A percentile compares a stretch with the other conserved stretches of the same genome.
Evolutionary conservation across 2,888 invertebrate species (phyloP).

Genomic region (Heliconius erato): DNA sequence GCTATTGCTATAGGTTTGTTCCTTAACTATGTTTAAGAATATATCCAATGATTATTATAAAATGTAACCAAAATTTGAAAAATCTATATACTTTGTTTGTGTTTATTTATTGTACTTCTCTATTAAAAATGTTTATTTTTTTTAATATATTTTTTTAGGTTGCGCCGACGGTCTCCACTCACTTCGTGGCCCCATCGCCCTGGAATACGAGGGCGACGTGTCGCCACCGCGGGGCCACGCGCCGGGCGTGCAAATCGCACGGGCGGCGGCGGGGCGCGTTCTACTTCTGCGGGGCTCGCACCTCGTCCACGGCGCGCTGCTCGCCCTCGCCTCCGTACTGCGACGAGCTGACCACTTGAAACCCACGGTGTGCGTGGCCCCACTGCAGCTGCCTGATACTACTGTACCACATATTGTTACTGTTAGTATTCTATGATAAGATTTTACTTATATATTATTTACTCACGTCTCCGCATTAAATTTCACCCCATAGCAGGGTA

Average conservation of each 20-base stretch:
- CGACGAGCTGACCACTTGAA: constrained; percentile 50
- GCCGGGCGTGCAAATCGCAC: constrained; percentile 50
- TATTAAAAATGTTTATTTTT: no score
- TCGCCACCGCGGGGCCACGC: constrained; percentile 46
- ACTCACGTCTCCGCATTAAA: no score
- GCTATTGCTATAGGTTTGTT: constrained; percentile 71
- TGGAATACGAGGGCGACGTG: constrained; percentile 59
- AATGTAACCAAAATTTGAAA: no score
- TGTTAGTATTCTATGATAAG: constrained; percentile 56
- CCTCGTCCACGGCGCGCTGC: constrained; percentile 53
- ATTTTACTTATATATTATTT: neutral
- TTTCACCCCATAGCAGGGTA: no score
- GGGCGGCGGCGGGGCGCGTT: constrained; percentile 50
- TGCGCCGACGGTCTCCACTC: constrained; percentile 68
- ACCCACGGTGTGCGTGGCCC: constrained; percentile 57
- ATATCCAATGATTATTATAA: neutral
- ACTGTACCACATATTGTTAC: constrained; percentile 62
- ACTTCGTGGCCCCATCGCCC: constrained; percentile 67
- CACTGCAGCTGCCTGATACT: constrained; percentile 61
- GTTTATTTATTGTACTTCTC: no score
- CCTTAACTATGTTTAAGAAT: neutral
- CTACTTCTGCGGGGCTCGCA: constrained; percentile 41
- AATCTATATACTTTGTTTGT: no score
- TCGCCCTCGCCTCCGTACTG: constrained; percentile 53
- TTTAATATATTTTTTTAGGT: neutral